Base-by-base conservation (phyloP, 1,140 invertebrate genomes). In the Chrysoperla carnea region DNA sequence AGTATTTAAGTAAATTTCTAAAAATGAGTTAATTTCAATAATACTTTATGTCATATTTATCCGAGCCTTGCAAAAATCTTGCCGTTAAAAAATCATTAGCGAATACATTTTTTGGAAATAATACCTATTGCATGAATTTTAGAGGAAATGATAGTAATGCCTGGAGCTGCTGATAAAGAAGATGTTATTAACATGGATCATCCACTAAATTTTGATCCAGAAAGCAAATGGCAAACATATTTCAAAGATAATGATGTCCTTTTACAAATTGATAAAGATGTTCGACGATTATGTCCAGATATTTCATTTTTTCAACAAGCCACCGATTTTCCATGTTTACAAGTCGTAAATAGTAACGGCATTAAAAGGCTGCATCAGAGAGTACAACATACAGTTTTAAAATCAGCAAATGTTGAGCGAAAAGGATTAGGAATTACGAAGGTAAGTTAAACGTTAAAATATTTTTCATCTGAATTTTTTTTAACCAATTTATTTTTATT, bases 241-340 rank as follows among this genome's bases (percentile, higher is more conserved):
- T 98, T 97, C 59, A 91, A 88, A 62, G 92, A 98, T 57, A 97
- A 97, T 63, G 91, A 98, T 67, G 86, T 92, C 47, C 60, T 98
- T 8, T 61, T 92, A 41, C 91, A 98, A 71, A 96, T 98, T 53
- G 91, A 96, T 60, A 97, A 95, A 63, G 93, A 98, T 67, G 92
- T 95, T 13, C 74, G 89, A 48, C 74, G 93, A 14, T 57, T 98
- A 1, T 96, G 88, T 66, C 92, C 93, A 38, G 92, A 96, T 59
- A 90, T 98, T 58, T 91, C 86, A 43, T 97, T 97, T 62, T 97
- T 96, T 62, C 91, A 95, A 69, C 84, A 81, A 61, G 76, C 87
- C 6, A 91, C 88, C 6, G 82, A 90, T 42, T 90, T 76, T 67
- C 89, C 86, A 13, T 86, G 82, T 56, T 50, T 69, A 46, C 72